A percentile compares a stretch with the other conserved stretches of the same genome.
phyloP scores from a whole-genome alignment of 2,797 vertebrate species.

The Saguinus oedipus region DNA sequence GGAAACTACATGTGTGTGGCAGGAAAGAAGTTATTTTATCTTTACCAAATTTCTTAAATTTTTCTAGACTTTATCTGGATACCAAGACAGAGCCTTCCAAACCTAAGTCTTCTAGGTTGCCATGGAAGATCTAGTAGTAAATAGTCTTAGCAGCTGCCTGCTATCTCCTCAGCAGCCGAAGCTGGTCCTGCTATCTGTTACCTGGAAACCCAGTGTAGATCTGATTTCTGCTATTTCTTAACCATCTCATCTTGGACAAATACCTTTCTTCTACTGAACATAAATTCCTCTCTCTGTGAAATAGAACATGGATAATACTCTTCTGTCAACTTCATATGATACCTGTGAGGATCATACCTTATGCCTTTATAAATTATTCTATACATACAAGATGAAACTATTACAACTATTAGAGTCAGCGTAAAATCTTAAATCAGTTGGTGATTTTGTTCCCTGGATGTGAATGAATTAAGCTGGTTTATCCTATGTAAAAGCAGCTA shows the following conservation, averaged over 20 bases:
- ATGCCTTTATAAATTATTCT: neutral
- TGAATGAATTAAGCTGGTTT: slow-evolving; percentile 31
- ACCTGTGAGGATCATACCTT: neutral
- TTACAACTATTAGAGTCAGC: neutral
- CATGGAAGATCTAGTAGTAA: neutral
- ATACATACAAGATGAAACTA: neutral
- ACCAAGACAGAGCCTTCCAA: neutral
- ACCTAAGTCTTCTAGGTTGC: neutral
- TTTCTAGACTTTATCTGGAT: neutral
- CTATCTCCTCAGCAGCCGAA: neutral
- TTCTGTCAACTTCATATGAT: neutral
- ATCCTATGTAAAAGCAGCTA: neutral
- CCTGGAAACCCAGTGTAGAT: neutral
- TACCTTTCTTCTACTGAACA: slow-evolving; percentile 1
- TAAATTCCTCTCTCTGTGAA: neutral
- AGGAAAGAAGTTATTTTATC: neutral
- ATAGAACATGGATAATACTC: neutral
- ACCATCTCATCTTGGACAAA: neutral
- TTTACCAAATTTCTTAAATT: neutral
- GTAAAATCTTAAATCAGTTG: slow-evolving; percentile 1
- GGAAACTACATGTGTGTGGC: neutral
- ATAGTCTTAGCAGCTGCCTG: neutral
- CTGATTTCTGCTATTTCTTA: neutral
- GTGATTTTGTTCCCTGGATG: neutral
- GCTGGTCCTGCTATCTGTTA: neutral